Conservation (phyloP, 1,140 invertebrate species). For the Theocolax elegans region DNA sequence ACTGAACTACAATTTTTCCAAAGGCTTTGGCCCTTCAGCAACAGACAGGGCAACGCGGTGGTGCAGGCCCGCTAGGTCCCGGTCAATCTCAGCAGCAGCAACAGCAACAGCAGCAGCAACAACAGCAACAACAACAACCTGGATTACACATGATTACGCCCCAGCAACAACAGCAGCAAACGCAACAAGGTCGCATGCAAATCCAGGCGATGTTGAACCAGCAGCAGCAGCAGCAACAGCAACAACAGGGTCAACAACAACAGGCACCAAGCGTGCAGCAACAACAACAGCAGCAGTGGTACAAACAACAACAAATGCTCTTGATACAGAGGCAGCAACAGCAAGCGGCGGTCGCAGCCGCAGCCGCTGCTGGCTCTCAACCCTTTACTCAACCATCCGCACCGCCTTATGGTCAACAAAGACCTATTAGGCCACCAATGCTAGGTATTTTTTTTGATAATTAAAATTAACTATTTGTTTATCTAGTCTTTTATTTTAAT, state of each 20-base stretch:
- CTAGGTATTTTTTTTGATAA: slow-evolving; percentile 51
- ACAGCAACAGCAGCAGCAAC: slow-evolving; percentile 69
- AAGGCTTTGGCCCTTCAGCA: slow-evolving; percentile 58
- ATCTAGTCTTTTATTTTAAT: no score
- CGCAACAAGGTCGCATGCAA: slow-evolving; percentile 66
- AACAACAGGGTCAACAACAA: slow-evolving; percentile 62
- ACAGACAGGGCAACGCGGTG: slow-evolving; percentile 60
- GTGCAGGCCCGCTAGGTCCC: slow-evolving; percentile 57
- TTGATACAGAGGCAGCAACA: slow-evolving; percentile 65
- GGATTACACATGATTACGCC: slow-evolving; percentile 51
- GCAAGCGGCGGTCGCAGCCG: slow-evolving; percentile 50
- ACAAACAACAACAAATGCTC: slow-evolving; percentile 49
- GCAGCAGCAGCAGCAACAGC: slow-evolving; percentile 66
- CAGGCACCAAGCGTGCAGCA: slow-evolving; percentile 53
- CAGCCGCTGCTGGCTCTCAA: slow-evolving; percentile 45
- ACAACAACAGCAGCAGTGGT: slow-evolving; percentile 57
- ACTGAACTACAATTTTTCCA: not conserved
- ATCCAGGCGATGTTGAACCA: slow-evolving; percentile 69
- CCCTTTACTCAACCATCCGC: slow-evolving; percentile 63
- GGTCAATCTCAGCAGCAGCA: slow-evolving; percentile 69
- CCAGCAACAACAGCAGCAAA: slow-evolving; percentile 69
- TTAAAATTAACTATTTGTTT: no score
- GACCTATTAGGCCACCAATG: slow-evolving; percentile 62
- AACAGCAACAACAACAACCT: slow-evolving; percentile 64
- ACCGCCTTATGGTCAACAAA: slow-evolving; percentile 63